These are phyloP conservation scores for Enteromius afrohamiltoni DNA, from an alignment of 2,797 vertebrate genomes.

Conservation along the genomic window DNA sequence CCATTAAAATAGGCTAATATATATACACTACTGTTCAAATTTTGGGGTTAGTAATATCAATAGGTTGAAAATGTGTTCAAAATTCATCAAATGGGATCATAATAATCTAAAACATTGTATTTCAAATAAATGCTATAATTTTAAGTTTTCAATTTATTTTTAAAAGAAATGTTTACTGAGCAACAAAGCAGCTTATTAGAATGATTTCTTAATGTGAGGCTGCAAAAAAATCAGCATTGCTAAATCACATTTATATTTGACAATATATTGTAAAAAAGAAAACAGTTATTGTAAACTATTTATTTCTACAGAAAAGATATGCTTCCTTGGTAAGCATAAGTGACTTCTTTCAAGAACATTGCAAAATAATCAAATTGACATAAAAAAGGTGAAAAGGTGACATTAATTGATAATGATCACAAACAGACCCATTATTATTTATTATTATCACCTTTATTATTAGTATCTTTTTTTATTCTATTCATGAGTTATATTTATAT, in stretches of 20 bases:
- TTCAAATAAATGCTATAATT: not conserved
- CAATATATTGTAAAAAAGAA: not conserved
- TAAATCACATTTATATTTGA: no score
- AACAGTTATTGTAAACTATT: not conserved
- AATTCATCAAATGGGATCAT: not conserved
- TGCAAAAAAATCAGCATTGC: no score
- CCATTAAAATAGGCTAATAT: not conserved
- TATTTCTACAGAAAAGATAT: no score
- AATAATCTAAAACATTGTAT: not conserved
- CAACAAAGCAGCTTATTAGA: not conserved
- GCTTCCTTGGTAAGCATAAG: not conserved
- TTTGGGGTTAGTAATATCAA: not conserved
- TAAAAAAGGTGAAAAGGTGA: no score
- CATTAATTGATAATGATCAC: not conserved
- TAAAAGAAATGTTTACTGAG: not conserved
- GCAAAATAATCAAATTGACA: not conserved
- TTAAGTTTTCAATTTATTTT: not conserved
- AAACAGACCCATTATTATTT: not conserved
- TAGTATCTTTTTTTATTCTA: not conserved
- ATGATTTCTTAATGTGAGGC: not conserved
- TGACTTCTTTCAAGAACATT: not conserved
- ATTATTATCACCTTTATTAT: not conserved
- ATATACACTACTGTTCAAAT: not conserved
- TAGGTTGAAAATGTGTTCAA: not conserved
- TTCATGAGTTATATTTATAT: not conserved